phyloP scores from a whole-genome alignment of 2,797 vertebrate species.

The Microctenopoma stevenorrisi region DNA sequence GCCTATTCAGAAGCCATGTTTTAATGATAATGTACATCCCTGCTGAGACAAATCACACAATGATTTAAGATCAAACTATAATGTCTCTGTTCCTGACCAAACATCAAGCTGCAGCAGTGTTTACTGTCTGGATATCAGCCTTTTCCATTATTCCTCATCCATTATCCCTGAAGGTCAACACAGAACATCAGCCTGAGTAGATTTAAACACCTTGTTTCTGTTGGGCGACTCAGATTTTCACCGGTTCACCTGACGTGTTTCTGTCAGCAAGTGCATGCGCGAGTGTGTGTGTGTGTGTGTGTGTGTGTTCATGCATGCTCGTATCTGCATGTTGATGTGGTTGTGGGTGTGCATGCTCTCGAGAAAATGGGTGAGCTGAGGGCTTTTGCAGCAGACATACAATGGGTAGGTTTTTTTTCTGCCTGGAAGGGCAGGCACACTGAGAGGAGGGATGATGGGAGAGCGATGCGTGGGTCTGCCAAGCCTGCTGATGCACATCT shows the following conservation, averaged over 20 bases:
- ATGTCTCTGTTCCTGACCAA: constrained; percentile 28
- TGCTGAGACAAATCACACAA: constrained; percentile 21
- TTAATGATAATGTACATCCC: constrained; percentile 23
- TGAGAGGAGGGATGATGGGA: constrained; percentile 65
- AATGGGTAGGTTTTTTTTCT: constrained; percentile 47
- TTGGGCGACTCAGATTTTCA: constrained; percentile 61
- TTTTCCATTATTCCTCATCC: constrained; percentile 70
- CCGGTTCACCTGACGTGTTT: constrained; percentile 61
- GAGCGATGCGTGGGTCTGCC: constrained; percentile 63
- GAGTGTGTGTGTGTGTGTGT: constrained; percentile 11
- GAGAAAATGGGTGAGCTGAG: constrained; percentile 50
- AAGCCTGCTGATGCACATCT: constrained; percentile 71
- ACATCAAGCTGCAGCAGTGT: constrained; percentile 39
- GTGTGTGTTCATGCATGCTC: constrained; percentile 23
- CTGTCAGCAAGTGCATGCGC: constrained; percentile 28
- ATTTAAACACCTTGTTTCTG: constrained; percentile 66
- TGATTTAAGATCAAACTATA: constrained; percentile 23
- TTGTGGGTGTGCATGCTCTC: constrained; percentile 46
- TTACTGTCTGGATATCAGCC: constrained; percentile 54
- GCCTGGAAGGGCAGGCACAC: constrained; percentile 62
- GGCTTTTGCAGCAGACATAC: constrained; percentile 60
- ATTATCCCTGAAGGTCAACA: constrained; percentile 75
- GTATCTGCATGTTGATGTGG: constrained; percentile 39
- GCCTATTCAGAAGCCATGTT: constrained; percentile 5
- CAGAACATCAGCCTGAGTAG: constrained; percentile 62